Evolutionary conservation across 2,888 invertebrate genomes (phyloP).

Genomic region (Idaea dimidiata): DNA sequence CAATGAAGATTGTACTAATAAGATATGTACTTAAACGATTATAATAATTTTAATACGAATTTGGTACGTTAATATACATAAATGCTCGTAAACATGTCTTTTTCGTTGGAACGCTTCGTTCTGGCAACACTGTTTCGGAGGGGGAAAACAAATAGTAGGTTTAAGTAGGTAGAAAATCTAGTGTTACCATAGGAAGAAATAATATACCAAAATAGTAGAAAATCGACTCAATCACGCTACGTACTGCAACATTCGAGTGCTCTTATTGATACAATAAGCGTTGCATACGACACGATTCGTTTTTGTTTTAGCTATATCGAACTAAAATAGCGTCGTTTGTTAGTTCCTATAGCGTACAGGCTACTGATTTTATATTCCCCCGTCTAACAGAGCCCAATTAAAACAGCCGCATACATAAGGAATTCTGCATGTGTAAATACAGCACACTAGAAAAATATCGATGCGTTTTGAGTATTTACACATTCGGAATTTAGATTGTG

Average conservation of each 20-base stretch:
- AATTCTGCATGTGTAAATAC: too few relatives aligned
- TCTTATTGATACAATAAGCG: conserved; percentile 80
- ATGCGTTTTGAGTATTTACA: too few relatives aligned
- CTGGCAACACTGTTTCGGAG: conserved; percentile 61
- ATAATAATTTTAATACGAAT: conserved; percentile 61
- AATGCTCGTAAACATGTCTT: conserved; percentile 76
- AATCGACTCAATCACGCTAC: conserved; percentile 76
- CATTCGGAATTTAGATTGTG: too few relatives aligned
- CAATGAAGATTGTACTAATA: conserved; percentile 76
- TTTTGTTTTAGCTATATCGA: conserved; percentile 51
- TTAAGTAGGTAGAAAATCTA: conserved; percentile 37
- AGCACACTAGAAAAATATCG: too few relatives aligned
- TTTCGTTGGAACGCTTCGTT: conserved; percentile 63
- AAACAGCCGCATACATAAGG: conserved; percentile 1
- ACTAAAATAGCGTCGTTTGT: conserved; percentile 38
- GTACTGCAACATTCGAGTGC: conserved; percentile 78
- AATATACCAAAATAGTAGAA: conserved; percentile 30
- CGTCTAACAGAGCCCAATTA: conserved; percentile 45
- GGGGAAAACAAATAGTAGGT: conserved; percentile 41
- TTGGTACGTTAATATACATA: conserved; percentile 72
- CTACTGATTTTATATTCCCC: conserved; percentile 36
- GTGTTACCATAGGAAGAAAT: conserved; percentile 39
- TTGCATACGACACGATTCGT: conserved; percentile 67
- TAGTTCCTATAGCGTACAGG: conserved; percentile 23
- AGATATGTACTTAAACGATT: conserved; percentile 77